Percentiles rank a stretch among this genome's conserved stretches.
Conservation (phyloP, 2,113 vertebrate species). For the Malaclemys terrapin region DNA sequence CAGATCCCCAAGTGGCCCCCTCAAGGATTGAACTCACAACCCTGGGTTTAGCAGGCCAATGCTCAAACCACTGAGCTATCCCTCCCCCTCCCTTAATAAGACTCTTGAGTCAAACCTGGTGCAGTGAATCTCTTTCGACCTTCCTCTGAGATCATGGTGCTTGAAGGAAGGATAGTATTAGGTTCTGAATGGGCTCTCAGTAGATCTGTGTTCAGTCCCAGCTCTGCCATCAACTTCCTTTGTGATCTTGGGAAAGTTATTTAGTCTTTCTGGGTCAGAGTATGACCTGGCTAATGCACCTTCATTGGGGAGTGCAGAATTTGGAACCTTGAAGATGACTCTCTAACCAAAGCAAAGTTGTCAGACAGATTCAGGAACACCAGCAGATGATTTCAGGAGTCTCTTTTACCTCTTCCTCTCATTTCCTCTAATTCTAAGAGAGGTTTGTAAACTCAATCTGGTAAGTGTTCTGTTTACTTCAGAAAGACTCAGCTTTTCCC, state of each 20-base stretch:
- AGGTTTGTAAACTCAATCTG: neutral
- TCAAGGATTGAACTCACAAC: too few relatives aligned
- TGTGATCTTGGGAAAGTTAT: rapidly evolving
- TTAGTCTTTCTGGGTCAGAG: neutral
- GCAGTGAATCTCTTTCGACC: neutral
- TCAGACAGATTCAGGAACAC: neutral
- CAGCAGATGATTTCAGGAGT: neutral
- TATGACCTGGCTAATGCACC: neutral
- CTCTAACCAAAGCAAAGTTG: neutral
- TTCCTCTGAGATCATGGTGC: neutral
- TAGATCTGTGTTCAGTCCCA: neutral
- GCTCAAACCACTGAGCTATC: too few relatives aligned
- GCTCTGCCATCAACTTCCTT: neutral
- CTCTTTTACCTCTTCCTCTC: neutral
- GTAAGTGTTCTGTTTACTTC: neutral
- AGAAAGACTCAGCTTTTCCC: neutral
- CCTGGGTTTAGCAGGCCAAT: too few relatives aligned
- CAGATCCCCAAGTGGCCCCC: too few relatives aligned
- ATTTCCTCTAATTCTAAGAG: neutral
- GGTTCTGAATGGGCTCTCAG: neutral
- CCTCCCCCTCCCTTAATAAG: too few relatives aligned
- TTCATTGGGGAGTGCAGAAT: neutral
- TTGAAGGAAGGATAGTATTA: neutral
- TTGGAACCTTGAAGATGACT: neutral
- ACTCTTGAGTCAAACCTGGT: neutral